A percentile compares a stretch with the other conserved stretches of the same genome.
phyloP scores from a whole-genome alignment of 2,113 vertebrate species.

The Cardinalis cardinalis region DNA sequence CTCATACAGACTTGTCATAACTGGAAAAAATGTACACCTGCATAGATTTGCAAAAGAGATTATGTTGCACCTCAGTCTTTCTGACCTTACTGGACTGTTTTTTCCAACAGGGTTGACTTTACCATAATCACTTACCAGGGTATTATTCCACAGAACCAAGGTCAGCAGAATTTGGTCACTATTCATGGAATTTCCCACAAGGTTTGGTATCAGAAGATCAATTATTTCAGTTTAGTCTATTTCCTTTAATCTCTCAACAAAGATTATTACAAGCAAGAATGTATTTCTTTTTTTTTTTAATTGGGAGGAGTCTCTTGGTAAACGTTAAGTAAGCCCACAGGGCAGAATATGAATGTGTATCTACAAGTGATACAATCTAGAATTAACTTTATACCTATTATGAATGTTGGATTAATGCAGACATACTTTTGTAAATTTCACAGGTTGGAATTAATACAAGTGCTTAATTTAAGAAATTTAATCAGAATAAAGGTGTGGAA shows the following conservation, averaged over 20 bases:
- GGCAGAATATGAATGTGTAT: not conserved
- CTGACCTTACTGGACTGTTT: not conserved
- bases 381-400: conserved; percentile 44
- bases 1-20: not conserved
- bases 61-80: not conserved
- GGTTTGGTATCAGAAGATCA: not conserved
- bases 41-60: not conserved
- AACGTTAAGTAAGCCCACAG: not conserved
- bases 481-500: conserved; percentile 15
- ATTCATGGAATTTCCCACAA: not conserved
- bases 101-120: not conserved
- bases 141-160: not conserved
- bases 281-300: not conserved
- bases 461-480: conserved; percentile 33
- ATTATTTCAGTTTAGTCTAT: not conserved
- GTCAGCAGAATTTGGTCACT: not conserved
- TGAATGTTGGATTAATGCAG: conserved; percentile 41
- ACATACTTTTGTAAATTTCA: conserved; percentile 36
- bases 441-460: conserved; percentile 19
- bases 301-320: not conserved
- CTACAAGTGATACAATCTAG: conserved; percentile 22
- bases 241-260: not conserved
- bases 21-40: not conserved
- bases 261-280: not conserved
- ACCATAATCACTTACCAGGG: not conserved